Evolutionary conservation across 2,888 invertebrate genomes (phyloP).

Genomic region (Ceraclea dissimilis): DNA sequence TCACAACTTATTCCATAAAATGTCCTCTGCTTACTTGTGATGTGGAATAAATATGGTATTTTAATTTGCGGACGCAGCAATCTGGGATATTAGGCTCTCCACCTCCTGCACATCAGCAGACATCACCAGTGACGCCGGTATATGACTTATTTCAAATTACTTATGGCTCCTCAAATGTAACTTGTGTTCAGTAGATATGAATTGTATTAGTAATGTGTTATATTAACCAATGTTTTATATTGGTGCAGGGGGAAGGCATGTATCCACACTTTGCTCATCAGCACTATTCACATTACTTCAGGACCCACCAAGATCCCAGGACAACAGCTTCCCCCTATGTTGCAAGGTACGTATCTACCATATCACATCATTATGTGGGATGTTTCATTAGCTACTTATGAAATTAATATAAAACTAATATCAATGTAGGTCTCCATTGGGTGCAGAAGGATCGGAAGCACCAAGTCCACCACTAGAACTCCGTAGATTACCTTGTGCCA

Average conservation of each 20-base stretch:
- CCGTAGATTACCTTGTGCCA: conserved; percentile 52
- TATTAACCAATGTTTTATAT: too few species aligned
- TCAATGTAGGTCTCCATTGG: conserved; percentile 48
- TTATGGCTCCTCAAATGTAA: too few species aligned
- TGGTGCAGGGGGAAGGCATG: conserved; percentile 43
- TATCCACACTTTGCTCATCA: conserved; percentile 48
- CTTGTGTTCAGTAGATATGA: too few species aligned
- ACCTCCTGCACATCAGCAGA: conserved; percentile 79
- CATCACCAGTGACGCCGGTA: conserved; percentile 66
- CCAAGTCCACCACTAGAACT: conserved; percentile 68
- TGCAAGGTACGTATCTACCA: conserved; percentile 19
- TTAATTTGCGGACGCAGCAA: conserved; percentile 46
- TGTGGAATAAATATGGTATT: too few species aligned
- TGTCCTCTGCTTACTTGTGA: too few species aligned
- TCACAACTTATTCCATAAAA: too few species aligned
- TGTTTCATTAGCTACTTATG: background rate
- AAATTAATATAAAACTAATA: too few species aligned
- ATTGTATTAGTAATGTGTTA: too few species aligned
- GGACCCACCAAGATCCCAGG: conserved; percentile 43
- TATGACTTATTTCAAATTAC: conserved; percentile 23
- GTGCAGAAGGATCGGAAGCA: conserved; percentile 54
- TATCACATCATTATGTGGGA: background rate
- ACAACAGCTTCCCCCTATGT: conserved; percentile 39
- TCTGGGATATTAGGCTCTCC: conserved; percentile 58
- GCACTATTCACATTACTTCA: conserved; percentile 48